Evolutionary conservation across 2,797 vertebrate genomes (phyloP).

Genomic region (Peromyscus aztecus): DNA sequence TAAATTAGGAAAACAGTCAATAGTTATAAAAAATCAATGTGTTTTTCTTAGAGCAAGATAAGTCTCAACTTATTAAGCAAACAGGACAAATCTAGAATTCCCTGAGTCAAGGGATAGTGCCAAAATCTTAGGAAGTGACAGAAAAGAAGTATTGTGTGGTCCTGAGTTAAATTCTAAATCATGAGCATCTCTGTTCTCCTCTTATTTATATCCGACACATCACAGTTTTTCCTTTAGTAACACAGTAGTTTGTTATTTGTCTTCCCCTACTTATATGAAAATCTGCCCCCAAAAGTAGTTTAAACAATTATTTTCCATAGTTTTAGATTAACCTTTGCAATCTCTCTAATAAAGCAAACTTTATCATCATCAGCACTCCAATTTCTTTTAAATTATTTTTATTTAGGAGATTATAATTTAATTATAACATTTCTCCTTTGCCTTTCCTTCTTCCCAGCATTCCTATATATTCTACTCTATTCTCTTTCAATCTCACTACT

Average conservation of each 20-base stretch:
- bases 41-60: background rate
- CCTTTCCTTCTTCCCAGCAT: background rate
- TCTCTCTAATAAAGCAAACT: background rate
- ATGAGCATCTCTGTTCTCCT: background rate
- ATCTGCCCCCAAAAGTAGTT: background rate
- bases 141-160: background rate
- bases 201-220: background rate
- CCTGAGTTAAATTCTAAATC: background rate
- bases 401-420: background rate
- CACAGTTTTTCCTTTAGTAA: background rate
- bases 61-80: background rate
- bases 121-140: background rate
- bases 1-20: background rate
- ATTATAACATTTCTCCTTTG: background rate
- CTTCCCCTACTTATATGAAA: background rate
- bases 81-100: background rate
- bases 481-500: background rate
- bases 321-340: background rate
- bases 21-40: slow-evolving; percentile 4
- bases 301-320: background rate
- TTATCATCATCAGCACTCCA: background rate
- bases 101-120: background rate
- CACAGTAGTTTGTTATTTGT: background rate
- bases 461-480: background rate
- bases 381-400: background rate